A percentile compares a stretch with the other conserved stretches of the same genome.
Evolutionary conservation across 2,888 invertebrate species (phyloP).

Genomic region (Nomada ruficornis): DNA sequence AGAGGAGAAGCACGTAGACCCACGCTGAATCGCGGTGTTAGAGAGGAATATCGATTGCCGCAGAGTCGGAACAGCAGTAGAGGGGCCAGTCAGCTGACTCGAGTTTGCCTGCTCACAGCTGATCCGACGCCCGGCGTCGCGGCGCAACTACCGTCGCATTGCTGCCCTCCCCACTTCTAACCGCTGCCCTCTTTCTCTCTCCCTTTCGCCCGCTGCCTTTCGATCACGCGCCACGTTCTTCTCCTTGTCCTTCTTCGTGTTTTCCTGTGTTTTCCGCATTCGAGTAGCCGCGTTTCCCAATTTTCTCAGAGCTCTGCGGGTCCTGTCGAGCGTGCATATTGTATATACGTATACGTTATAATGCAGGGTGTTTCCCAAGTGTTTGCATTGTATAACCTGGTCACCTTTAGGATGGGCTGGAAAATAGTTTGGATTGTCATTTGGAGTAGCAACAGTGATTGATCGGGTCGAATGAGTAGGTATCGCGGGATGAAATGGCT

Average conservation of each 20-base stretch:
- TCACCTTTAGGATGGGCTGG: too few species aligned
- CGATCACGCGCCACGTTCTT: background rate
- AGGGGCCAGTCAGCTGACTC: slow-evolving; percentile 80
- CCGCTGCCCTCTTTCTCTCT: background rate
- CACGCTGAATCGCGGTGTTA: slow-evolving; percentile 58
- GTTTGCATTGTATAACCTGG: too few species aligned
- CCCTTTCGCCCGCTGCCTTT: background rate
- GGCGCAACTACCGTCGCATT: slow-evolving; percentile 80
- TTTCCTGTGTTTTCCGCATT: slow-evolving; percentile 4
- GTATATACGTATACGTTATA: too few species aligned
- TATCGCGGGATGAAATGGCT: too few species aligned
- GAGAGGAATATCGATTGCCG: slow-evolving; percentile 80
- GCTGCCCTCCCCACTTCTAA: slow-evolving; percentile 66
- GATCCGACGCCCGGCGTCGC: slow-evolving; percentile 73
- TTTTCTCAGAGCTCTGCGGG: slow-evolving; percentile 26
- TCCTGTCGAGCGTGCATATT: background rate
- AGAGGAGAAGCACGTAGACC: slow-evolving; percentile 24
- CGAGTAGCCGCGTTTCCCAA: slow-evolving; percentile 14
- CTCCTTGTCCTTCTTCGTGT: slow-evolving; percentile 2
- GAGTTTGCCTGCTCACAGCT: slow-evolving; percentile 77
- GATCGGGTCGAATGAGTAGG: too few species aligned
- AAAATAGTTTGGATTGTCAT: too few species aligned
- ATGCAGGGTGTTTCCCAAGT: too few species aligned
- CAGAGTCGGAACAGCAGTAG: slow-evolving; percentile 70
- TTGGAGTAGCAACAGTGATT: too few species aligned